These are phyloP conservation scores for Poeciliopsis paucimaculata DNA, from an alignment of 2,797 vertebrate genomes.

Conservation along the genomic window DNA sequence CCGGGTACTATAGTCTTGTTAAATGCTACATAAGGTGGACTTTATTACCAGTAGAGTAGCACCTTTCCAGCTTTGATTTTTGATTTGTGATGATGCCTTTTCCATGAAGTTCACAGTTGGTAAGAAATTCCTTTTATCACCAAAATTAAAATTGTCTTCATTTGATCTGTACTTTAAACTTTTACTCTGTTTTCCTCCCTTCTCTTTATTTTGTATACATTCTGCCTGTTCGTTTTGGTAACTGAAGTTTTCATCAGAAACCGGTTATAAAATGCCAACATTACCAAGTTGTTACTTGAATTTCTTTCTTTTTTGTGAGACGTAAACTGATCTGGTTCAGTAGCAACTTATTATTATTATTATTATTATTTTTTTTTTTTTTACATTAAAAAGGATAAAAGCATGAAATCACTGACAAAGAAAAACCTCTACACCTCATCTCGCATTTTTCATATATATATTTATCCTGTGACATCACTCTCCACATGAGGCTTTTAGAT, in stretches of 20 bases:
- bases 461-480: not conserved
- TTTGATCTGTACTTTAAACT: constrained; percentile 23
- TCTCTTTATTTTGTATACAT: not conserved
- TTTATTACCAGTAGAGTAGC: not conserved
- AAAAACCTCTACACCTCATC: not conserved
- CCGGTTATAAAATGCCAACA: not conserved
- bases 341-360: not conserved
- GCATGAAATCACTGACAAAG: not conserved
- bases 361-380: no score
- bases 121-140: constrained; percentile 45
- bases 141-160: not conserved
- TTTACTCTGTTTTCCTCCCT: not conserved
- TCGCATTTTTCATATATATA: not conserved
- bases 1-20: not conserved
- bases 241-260: not conserved
- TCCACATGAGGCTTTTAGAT: not conserved
- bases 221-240: not conserved
- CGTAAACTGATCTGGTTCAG: not conserved
- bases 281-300: not conserved
- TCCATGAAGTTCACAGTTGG: constrained; percentile 54
- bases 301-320: not conserved
- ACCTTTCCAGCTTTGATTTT: constrained; percentile 7
- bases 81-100: constrained; percentile 16
- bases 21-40: not conserved
- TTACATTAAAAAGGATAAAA: not conserved